Evolutionary conservation across 2,113 vertebrate species (phyloP).

Genomic region (Paramormyrops kingsleyae): DNA sequence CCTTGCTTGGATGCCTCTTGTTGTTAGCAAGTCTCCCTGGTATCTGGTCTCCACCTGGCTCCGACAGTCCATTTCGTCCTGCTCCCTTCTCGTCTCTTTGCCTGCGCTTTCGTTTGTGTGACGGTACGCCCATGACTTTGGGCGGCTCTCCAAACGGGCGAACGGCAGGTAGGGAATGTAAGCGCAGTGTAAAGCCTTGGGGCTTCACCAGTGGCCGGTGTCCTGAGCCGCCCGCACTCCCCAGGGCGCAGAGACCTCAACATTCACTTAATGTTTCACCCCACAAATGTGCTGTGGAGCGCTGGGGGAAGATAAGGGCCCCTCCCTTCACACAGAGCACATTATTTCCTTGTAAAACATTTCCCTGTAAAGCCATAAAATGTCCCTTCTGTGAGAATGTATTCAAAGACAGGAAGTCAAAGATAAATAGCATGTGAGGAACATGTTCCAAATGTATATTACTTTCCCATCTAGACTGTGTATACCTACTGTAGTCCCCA

Average conservation of each 20-base stretch:
- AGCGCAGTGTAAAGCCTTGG: background rate
- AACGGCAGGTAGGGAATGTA: background rate
- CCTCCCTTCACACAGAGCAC: background rate
- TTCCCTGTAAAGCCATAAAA: conserved; percentile 3
- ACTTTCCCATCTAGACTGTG: background rate
- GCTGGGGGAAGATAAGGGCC: background rate
- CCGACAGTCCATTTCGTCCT: background rate
- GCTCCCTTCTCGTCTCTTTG: background rate
- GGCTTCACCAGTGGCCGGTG: background rate
- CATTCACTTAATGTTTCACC: background rate
- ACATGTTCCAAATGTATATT: background rate
- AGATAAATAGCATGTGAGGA: background rate
- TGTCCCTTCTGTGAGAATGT: background rate
- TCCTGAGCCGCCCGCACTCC: background rate
- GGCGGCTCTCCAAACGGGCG: background rate
- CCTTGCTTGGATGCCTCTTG: background rate
- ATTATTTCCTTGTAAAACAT: background rate
- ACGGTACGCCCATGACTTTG: background rate
- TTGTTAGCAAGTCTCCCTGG: background rate
- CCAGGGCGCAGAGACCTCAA: background rate
- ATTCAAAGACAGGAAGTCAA: background rate
- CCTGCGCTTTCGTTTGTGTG: background rate
- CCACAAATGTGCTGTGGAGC: background rate
- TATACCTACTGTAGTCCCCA: background rate
- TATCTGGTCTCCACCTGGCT: background rate